A percentile compares a stretch with the other conserved stretches of the same genome.
Evolutionary conservation across 2,888 invertebrate genomes (phyloP).

Genomic region (Sarcophaga carnaria): DNA sequence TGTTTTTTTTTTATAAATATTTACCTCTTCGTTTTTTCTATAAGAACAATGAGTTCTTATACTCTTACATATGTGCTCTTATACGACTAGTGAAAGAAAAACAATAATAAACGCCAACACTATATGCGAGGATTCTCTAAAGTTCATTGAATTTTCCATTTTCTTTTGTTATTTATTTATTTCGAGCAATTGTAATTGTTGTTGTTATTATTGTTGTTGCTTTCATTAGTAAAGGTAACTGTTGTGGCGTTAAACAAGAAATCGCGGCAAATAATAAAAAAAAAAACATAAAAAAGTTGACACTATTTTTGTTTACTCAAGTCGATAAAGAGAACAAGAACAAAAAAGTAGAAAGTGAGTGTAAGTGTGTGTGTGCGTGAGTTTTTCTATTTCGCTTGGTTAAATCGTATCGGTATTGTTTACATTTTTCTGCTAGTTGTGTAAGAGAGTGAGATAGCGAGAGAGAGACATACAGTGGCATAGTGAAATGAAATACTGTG

Average conservation of each 20-base stretch:
- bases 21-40: no score
- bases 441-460: no score
- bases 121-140: slow-evolving; percentile 13
- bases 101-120: background rate
- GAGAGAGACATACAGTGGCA: no score
- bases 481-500: no score
- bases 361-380: no score
- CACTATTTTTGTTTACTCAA: slow-evolving; percentile 6
- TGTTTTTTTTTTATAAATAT: no score
- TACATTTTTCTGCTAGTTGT: background rate
- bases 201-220: background rate
- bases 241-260: background rate
- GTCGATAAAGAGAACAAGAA: background rate
- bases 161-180: background rate
- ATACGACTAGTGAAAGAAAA: background rate
- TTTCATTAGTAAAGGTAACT: background rate
- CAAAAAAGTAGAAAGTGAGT: background rate
- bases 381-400: no score
- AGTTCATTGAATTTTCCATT: slow-evolving; percentile 43
- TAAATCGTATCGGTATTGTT: slow-evolving; percentile 7
- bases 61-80: background rate
- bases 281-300: slow-evolving; percentile 5
- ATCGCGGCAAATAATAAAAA: slow-evolving; percentile 25
- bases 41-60: background rate
- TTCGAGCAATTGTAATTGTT: background rate